Evolutionary conservation across 2,113 vertebrate species (phyloP), one percentile per base, ranked within the genome.

Genomic region (Chionomys nivalis): DNA sequence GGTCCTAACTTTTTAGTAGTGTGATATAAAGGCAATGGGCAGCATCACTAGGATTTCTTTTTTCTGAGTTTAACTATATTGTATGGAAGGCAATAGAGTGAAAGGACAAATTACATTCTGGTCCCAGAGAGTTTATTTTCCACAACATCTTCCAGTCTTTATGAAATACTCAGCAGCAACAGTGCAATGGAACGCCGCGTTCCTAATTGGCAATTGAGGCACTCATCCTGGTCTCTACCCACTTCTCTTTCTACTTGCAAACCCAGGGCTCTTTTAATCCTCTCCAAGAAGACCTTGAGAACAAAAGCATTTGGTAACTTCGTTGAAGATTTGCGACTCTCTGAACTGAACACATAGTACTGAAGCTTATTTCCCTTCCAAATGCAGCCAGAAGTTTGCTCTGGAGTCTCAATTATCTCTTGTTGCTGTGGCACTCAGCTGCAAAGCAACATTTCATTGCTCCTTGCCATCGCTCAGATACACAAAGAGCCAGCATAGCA

Each of bases 241-340:
- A 23, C 31, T 88, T 82, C 55, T 83, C 12, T 65, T 73, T 87
- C 73, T 75, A n/a, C 44, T 61, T 75, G 33, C 68, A 87, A 81
- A 73, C 11, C 2, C 36, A 78, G 58, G 52, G n/a, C 39, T 89
- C 72, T 36, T 86, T 65, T 44, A 63, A 61, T 61, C 72, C 21
- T 89, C n/a, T 97, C n/a, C n/a, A 47, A 31, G 12, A 72, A 65
- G 39, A 52, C 6, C 94, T 93, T 6, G 13, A 94, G 96, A 83
- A 90, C 91, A 55, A 94, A 94, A 93, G 5, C 47, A 63, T 95
- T 87, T 79, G 90, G 58, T 42, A 83, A 33, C 49, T 94, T 95
- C 55, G n/a, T 58, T 8, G 39, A 31, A 5, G 82, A 31, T 16
- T 52, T 97, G 68, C 88, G 21, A 92, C 72, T 91, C 26, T 87